Conservation (phyloP, 2,113 vertebrate species). For the Chinchilla lanigera region DNA sequence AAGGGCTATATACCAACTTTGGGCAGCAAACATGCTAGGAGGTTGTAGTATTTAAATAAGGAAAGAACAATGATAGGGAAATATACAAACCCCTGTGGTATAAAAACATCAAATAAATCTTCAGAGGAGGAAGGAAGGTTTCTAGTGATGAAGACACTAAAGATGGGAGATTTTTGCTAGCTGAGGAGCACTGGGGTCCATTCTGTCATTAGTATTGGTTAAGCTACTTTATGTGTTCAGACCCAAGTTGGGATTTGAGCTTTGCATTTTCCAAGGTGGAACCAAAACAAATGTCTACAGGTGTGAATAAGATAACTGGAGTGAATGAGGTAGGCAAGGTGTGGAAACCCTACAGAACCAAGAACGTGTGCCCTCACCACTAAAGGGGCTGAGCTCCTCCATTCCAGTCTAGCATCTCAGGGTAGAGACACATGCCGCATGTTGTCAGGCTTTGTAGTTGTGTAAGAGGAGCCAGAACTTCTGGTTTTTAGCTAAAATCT, state of each 20-base stretch:
- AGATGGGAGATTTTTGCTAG: neutral
- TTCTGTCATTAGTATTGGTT: neutral
- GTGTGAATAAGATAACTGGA: neutral
- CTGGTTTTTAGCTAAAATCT: neutral
- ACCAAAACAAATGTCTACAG: neutral
- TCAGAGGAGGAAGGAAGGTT: neutral
- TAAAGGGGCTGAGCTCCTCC: rapidly evolving
- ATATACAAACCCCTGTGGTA: rapidly evolving
- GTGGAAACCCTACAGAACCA: rapidly evolving
- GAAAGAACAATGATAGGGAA: neutral
- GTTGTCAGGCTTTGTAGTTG: neutral
- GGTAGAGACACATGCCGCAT: rapidly evolving
- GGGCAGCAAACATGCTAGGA: neutral
- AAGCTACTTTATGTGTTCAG: neutral
- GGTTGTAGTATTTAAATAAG: too few relatives aligned
- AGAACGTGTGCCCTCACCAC: rapidly evolving
- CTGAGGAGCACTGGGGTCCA: neutral
- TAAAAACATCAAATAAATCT: neutral
- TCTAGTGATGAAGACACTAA: neutral
- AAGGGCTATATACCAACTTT: neutral
- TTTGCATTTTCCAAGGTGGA: neutral
- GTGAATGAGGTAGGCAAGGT: neutral
- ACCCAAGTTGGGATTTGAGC: neutral
- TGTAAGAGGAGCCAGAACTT: neutral
- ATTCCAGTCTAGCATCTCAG: rapidly evolving